Base-by-base conservation (phyloP, 2,888 invertebrate genomes). In the Coenonympha glycerion region DNA sequence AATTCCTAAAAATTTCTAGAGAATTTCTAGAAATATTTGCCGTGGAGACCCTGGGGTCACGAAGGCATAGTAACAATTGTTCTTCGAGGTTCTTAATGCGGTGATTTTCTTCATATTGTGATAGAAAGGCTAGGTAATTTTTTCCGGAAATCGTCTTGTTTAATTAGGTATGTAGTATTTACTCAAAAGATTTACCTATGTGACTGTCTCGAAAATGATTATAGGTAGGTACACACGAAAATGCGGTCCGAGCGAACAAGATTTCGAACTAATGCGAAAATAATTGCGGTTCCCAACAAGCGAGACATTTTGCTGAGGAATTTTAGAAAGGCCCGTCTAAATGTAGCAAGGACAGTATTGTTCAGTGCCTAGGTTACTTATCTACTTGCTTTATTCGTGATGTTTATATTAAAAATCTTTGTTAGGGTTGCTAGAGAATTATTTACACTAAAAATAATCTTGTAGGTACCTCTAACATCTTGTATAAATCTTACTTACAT, bases 291-390 rank as follows among this genome's bases (percentile, higher is more conserved):
- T 49, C 39, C 34, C 50, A 19, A 28, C 36, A 19, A 26, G 48
- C 30, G 40, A 33, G 36, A 48, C 47, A 50, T 46, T n/a, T 47
- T 46, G 41, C 49, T 52, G 54, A 65, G 76, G 75, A 66, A 75
- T 79, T 78, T 77, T 78, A 55, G 78, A 80, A 78, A 76, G 79
- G 78, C 61, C 63, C 60, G 66, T 71, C 63, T 71, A 71, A 69
- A 58, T 70, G 67, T 68, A 70, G 69, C 79, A 78, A 79, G 79
- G 78, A 76, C 78, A 62, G 16, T 24, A 11, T 39, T 47, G 46
- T 52, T 37, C 58, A 52, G 54, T 55, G 52, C 46, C 57, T 56
- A 49, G 54, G 45, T 49, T 55, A 50, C 15, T 33, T 33, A 37
- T 19, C 36, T 39, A 24, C 9, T 9, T 15, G 39, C 24, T 31